A percentile compares a stretch with the other conserved stretches of the same genome.
Conservation (phyloP, 2,888 invertebrate species). For the Tolmerus cingulatus region DNA sequence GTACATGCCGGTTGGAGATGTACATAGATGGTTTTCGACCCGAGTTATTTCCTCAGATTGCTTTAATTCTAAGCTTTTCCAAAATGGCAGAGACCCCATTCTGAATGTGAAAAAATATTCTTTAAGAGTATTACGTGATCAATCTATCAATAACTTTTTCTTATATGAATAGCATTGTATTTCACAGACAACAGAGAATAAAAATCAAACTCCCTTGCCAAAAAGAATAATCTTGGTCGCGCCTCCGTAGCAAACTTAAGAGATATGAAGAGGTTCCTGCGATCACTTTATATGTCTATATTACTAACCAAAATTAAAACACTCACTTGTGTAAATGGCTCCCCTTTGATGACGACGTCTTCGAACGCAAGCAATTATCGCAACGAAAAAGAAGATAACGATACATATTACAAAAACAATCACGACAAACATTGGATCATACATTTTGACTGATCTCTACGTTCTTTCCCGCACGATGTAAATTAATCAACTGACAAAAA, state of each 20-base stretch:
- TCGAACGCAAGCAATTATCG: not conserved
- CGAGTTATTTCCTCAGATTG: not conserved
- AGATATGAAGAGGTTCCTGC: not conserved
- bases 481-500: not conserved
- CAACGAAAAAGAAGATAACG: not conserved
- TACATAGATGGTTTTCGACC: not conserved
- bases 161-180: not conserved
- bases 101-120: not conserved
- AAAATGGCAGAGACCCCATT: not conserved
- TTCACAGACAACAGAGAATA: not conserved
- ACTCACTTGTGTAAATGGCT: not conserved
- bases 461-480: not conserved
- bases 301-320: not conserved
- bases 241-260: not conserved
- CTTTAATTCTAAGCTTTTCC: not conserved
- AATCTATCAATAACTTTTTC: not conserved
- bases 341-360: not conserved
- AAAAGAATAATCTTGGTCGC: not conserved
- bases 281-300: not conserved
- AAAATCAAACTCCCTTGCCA: not conserved
- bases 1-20: not conserved
- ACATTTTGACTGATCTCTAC: not conserved
- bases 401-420: not conserved
- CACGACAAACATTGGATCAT: not conserved
- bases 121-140: not conserved